phyloP scores from a whole-genome alignment of 2,113 vertebrate species.

The Irena cyanogastra region DNA sequence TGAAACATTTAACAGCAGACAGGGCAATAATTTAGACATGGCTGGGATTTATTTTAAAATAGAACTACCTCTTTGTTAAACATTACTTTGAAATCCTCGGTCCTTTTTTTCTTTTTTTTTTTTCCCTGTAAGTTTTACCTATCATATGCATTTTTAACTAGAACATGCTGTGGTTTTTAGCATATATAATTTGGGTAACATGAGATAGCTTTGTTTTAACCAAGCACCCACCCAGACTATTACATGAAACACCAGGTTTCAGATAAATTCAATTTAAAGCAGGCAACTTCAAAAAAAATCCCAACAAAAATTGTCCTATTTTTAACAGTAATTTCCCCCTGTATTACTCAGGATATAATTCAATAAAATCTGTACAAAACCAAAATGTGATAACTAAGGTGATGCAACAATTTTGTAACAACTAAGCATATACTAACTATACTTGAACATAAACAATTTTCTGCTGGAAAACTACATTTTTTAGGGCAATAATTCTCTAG shows the following conservation, averaged over 20 bases:
- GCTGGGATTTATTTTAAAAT: background rate
- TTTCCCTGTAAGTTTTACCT: background rate
- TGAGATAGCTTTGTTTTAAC: background rate
- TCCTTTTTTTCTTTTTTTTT: background rate
- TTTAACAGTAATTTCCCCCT: background rate
- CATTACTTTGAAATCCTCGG: background rate
- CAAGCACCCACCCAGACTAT: background rate
- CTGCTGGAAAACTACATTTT: conserved; percentile 6
- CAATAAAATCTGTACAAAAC: background rate
- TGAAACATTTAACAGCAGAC: background rate
- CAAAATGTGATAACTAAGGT: background rate
- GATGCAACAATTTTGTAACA: background rate
- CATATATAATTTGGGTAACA: background rate
- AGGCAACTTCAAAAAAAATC: background rate
- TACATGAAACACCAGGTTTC: background rate
- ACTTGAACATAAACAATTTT: background rate
- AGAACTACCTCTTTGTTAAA: background rate
- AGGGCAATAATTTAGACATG: background rate
- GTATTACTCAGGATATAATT: background rate
- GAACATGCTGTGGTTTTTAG: background rate
- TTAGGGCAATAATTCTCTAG: background rate
- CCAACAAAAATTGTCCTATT: background rate
- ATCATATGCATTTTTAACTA: background rate
- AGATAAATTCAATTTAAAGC: background rate
- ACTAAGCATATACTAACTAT: background rate